Base-by-base conservation (phyloP, 2,888 invertebrate species). In the Yponomeuta plumbellus region DNA sequence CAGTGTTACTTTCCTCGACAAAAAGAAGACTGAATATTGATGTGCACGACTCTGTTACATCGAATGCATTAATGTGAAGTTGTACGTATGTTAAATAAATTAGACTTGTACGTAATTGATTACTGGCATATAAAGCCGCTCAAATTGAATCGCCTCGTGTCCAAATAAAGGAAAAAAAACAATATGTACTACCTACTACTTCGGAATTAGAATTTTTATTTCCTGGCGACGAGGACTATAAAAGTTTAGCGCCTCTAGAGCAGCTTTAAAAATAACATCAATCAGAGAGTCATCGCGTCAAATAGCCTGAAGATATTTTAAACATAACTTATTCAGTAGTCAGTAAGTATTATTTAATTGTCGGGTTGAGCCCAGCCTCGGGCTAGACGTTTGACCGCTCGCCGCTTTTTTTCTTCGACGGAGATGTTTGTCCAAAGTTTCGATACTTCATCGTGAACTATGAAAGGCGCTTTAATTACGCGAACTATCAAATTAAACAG, bases 261-360 rank as follows among this genome's bases (percentile, higher is more conserved):
- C 76, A 66, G 65, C 66, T 67, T 66, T 69, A 69, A 66, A 73
- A 73, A 61, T 56, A 44, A 76, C 88, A 87, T 89, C 84, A 86
- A 85, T 88, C 86, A 85, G 78, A 68, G 75, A 75, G 77, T 78
- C 79, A 78, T 78, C 80, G 87, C 83, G 85, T 85, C 80, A 85
- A 86, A 88, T 78, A 80, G 88, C 90, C 89, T 74, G 80, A 76
- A 83, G 89, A 81, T 80, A 84, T 84, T 80, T 82, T 85, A 86
- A 83, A 85, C 79, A 81, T 76, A 81, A 82, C 78, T 85, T 86
- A 85, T 88, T 81, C 91, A 81, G 90, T 89, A 90, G 90, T 85
- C 80, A 72, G 78, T 88, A 87, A 90, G 86, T 83, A 83, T 86
- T 85, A 88, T 89, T 88, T 91, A 89, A 91, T 90, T 88, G 85